Base-by-base conservation (phyloP, 1,140 invertebrate species). In the Cotesia chilonis region DNA sequence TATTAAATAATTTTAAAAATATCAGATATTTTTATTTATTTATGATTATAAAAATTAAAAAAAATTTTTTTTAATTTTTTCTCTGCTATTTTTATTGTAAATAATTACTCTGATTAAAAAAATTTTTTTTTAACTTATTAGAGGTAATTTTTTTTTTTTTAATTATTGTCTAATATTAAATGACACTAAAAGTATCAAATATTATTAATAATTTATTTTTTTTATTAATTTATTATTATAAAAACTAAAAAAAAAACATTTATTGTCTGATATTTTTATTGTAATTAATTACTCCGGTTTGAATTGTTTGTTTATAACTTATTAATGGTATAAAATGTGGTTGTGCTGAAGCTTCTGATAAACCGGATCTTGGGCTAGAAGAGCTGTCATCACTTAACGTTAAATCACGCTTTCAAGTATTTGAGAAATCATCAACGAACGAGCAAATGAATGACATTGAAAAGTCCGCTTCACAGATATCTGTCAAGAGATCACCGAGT, bases 281-380 rank as follows among this genome's bases (percentile, higher is more conserved):
- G 2, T 60, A 10, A 61, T 47, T 14, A 47, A 7, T 35, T 61
- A 61, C 20, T 35, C 59, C 10, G 4, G 4, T 61, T 68, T 55
- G 4, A 12, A 35, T 57, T 57, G n/a, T 59, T 57, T 37, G 67
- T 36, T 55, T 57, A 51, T 54, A 12, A 28, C 28, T 28, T 28
- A 28, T 3, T 14, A n/a, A n/a, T 12, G 3, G 1, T 55, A 14
- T n/a, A 55, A 55, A 70, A 28, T 54, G 7, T 47, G 10, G 10
- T 47, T 65, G 1, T 63, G 55, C 59, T 54, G 28, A 84, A 95
- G 95, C 94, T 65, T 95, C 94, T 75, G 93, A 95, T 80, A 96
- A 96, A 82, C 93, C 94, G n/a, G 93, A 95, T 86, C 89, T 96
- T 51, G 95, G 95, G 28, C 87, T 96, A 20, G 93, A 95, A 78